Evolutionary conservation across 2,113 vertebrate genomes (phyloP).

Genomic region (Amphiprion ocellaris): DNA sequence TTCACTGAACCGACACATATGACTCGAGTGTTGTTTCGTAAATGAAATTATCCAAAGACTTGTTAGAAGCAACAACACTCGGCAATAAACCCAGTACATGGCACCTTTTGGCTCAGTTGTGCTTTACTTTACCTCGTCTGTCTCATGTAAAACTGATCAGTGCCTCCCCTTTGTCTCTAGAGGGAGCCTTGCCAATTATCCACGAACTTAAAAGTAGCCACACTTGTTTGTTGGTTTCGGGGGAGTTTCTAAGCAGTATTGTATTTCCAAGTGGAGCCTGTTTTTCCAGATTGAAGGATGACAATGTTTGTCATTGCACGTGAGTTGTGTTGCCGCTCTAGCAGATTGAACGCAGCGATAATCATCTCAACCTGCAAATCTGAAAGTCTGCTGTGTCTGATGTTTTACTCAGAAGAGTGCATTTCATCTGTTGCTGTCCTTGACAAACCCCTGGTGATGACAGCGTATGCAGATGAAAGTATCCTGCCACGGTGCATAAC

Average conservation of each 20-base stretch:
- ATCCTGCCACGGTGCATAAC: conserved; percentile 18
- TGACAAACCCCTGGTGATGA: conserved; percentile 21
- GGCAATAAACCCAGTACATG: neutral
- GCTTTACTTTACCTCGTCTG: conserved; percentile 22
- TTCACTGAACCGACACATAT: neutral
- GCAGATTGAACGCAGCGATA: conserved; percentile 40
- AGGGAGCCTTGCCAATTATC: conserved; percentile 47
- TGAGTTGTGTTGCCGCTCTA: neutral
- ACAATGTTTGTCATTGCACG: conserved; percentile 35
- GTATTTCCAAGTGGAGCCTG: conserved; percentile 69
- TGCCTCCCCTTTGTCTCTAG: conserved; percentile 25
- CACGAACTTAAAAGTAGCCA: conserved; percentile 57
- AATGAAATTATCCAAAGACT: neutral
- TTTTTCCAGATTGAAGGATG: conserved; percentile 73
- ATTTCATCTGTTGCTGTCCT: conserved; percentile 14
- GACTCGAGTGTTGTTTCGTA: conserved; percentile 12
- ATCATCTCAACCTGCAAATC: neutral
- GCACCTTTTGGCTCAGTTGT: conserved; percentile 4
- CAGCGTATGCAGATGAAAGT: conserved; percentile 38
- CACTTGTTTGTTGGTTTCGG: conserved; percentile 82
- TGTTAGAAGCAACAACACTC: neutral
- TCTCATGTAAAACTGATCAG: conserved; percentile 12
- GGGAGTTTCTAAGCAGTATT: conserved; percentile 65
- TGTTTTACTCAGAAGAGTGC: neutral
- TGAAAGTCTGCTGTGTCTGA: conserved; percentile 24